Evolutionary conservation across 1,140 invertebrate genomes (phyloP).

Genomic region (Yoshiicerus persimilis): DNA sequence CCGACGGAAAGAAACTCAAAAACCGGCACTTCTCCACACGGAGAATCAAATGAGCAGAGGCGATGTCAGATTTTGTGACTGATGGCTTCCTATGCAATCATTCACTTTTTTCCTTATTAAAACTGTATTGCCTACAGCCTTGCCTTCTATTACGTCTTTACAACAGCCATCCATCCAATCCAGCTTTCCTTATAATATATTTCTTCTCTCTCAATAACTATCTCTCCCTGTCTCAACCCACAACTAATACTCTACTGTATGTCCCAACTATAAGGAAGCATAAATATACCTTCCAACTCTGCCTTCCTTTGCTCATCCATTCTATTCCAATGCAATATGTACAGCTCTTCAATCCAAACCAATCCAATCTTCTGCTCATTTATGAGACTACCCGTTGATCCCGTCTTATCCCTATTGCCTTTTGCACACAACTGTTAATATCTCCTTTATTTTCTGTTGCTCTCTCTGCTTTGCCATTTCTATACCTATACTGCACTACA

Average conservation of each 20-base stretch:
- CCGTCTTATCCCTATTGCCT: neutral
- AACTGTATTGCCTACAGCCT: slow-evolving; percentile 32
- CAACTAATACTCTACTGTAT: neutral
- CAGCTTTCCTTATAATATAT: neutral
- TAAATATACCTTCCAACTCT: neutral
- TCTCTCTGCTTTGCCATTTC: neutral
- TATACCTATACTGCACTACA: neutral
- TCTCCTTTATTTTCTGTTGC: neutral
- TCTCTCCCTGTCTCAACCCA: neutral
- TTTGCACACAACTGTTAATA: neutral
- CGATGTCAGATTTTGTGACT: slow-evolving; percentile 41
- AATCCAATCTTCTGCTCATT: slow-evolving; percentile 5
- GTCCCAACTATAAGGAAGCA: neutral
- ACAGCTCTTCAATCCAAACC: neutral
- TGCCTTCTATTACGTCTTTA: neutral
- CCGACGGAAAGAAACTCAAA: neutral
- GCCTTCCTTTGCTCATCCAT: neutral
- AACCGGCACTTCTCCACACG: slow-evolving; percentile 23
- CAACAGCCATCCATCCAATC: neutral
- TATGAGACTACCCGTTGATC: slow-evolving; percentile 23
- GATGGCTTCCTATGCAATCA: slow-evolving; percentile 47
- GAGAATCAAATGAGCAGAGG: slow-evolving; percentile 31
- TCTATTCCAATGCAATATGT: neutral
- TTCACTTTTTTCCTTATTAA: slow-evolving; percentile 46
- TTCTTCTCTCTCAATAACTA: neutral